Evolutionary conservation across 2,797 vertebrate genomes (phyloP), one percentile per base, ranked within the genome.

Genomic region (Synanceia verrucosa): DNA sequence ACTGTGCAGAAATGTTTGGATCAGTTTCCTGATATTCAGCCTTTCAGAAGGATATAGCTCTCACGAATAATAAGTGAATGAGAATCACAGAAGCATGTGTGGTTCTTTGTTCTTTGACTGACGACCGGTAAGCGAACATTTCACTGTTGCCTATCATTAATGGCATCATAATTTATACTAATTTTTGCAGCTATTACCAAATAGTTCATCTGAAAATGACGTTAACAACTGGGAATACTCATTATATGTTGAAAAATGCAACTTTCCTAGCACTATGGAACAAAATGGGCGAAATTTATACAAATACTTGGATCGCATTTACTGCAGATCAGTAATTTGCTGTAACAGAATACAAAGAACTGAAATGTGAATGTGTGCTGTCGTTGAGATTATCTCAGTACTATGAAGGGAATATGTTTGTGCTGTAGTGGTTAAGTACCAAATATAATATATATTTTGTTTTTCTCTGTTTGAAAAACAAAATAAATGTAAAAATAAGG

Each of bases 141-240:
- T 12, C 21, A 52, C 9, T 70, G 52, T 19, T 75, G 2, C 34
- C 28, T 67, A 8, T 65, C 34, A 6, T 26, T 60, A 55, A 56
- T n/a, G 18, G 37, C 67, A 65, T 41, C n/a, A n/a, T 70, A 2
- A 53, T 56, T 67, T 55, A 60, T 37, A 47, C 26, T 43, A 2
- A 26, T 78, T 36, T 76, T n/a, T 62, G 21, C 36, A 76, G 51
- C 47, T 76, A 2, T 67, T 52, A 61, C 55, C 16, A 86, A 76
- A 71, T 52, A n/a, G 63, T 55, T 21, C 23, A 33, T 50, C 36
- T 34, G 23, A 58, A 55, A 51, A 26, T 62, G n/a, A 33, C 7
- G 21, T 14, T 4, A 28, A 37, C 41, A 61, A 8, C 7, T 11
- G 5, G 10, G 1, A 18, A 57, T 39, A 67, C 29, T 33, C 19